A percentile compares a stretch with the other conserved stretches of the same genome.
Conservation (phyloP, 2,888 invertebrate genomes). For the Bimastos eiseni region DNA sequence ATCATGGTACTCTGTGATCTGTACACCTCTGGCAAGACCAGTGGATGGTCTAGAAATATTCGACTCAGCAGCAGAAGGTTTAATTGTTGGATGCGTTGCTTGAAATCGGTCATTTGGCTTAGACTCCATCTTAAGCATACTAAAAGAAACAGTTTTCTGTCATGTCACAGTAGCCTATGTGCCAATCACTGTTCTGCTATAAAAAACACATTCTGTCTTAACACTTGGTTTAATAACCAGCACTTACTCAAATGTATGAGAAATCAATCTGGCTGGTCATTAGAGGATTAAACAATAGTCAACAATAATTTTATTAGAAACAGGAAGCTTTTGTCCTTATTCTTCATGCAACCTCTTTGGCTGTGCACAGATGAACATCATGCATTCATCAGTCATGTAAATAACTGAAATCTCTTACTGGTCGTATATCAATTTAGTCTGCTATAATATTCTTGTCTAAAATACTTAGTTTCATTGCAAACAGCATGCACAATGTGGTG, state of each 20-base stretch:
- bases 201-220: not conserved
- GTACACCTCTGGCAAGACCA: conserved; percentile 59
- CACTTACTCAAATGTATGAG: too few relatives aligned
- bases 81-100: not conserved
- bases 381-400: not conserved
- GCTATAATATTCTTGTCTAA: too few relatives aligned
- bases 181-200: not conserved
- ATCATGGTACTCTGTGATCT: conserved; percentile 59
- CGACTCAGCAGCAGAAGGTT: not conserved
- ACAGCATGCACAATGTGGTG: too few relatives aligned
- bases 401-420: not conserved
- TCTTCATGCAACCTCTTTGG: not conserved
- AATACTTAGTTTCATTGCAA: too few relatives aligned
- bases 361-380: not conserved
- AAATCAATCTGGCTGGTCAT: too few relatives aligned
- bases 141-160: not conserved
- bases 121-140: conserved; percentile 5
- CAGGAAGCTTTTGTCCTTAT: not conserved
- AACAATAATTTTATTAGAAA: not conserved
- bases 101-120: not conserved
- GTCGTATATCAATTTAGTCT: too few relatives aligned
- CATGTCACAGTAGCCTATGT: not conserved
- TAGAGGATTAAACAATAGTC: too few relatives aligned
- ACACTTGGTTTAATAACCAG: too few relatives aligned
- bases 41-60: conserved; percentile 49